Evolutionary conservation across 2,797 vertebrate species (phyloP).

Genomic region (Hemitrygon akajei): DNA sequence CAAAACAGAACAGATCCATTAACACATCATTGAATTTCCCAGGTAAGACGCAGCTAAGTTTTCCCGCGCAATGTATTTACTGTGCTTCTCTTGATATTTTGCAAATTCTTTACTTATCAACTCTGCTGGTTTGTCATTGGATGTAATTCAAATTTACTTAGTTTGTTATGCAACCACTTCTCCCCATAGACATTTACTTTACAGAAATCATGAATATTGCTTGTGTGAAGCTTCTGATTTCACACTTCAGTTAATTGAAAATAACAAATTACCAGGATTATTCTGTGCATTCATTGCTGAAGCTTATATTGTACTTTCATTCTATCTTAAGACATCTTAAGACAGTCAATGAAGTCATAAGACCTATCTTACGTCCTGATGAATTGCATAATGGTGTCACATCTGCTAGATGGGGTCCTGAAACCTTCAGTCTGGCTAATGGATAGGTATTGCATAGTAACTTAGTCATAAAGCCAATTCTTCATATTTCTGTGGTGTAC

Average conservation of each 20-base stretch:
- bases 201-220: neutral
- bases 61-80: neutral
- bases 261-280: neutral
- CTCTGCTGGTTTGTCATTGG: neutral
- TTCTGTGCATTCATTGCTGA: neutral
- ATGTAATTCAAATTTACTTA: neutral
- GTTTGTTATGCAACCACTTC: neutral
- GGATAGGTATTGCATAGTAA: too few relatives aligned
- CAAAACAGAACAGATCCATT: constrained; percentile 16
- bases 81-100: constrained; percentile 1
- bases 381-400: too few relatives aligned
- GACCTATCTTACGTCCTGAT: neutral
- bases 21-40: constrained; percentile 6
- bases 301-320: neutral
- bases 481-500: too few relatives aligned
- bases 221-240: neutral
- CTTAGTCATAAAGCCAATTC: too few relatives aligned
- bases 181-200: neutral
- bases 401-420: neutral
- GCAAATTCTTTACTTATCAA: neutral
- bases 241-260: neutral
- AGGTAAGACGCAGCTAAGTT: neutral
- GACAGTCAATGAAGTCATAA: too few relatives aligned
- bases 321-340: too few relatives aligned
- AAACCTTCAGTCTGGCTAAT: too few relatives aligned